phyloP scores from a whole-genome alignment of 2,113 vertebrate genomes.

The Sardina pilchardus region DNA sequence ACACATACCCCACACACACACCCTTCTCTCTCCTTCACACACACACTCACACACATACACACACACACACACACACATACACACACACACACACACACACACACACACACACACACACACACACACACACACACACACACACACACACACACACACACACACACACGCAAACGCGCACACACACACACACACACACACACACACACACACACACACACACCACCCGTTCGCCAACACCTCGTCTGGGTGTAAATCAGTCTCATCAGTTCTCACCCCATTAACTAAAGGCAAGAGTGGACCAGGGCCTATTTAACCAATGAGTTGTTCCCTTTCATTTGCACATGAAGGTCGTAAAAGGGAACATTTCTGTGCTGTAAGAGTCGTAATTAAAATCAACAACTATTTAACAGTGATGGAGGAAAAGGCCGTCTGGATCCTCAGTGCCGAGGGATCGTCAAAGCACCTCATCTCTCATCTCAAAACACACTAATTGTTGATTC shows the following conservation, averaged over 20 bases:
- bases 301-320: constrained; percentile 90
- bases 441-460: background rate
- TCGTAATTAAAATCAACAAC: constrained; percentile 90
- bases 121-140: constrained; percentile 76
- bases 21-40: constrained; percentile 75
- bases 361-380: constrained; percentile 83
- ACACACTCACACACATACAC: no score
- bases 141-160: constrained; percentile 74
- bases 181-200: no score
- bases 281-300: constrained; percentile 84
- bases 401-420: constrained; percentile 41
- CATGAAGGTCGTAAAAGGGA: constrained; percentile 84
- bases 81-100: constrained; percentile 77
- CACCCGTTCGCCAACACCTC: constrained; percentile 81
- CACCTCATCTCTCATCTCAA: background rate
- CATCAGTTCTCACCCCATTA: constrained; percentile 90
- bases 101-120: constrained; percentile 77
- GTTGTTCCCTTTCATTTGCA: constrained; percentile 84
- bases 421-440: background rate
- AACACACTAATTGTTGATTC: background rate
- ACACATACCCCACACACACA: constrained; percentile 86
- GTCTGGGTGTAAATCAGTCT: constrained; percentile 88
- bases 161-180: no score
- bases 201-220: constrained; percentile 76
- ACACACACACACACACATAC: constrained; percentile 75